phyloP scores from a whole-genome alignment of 2,113 vertebrate genomes.

The Cygnus atratus region DNA sequence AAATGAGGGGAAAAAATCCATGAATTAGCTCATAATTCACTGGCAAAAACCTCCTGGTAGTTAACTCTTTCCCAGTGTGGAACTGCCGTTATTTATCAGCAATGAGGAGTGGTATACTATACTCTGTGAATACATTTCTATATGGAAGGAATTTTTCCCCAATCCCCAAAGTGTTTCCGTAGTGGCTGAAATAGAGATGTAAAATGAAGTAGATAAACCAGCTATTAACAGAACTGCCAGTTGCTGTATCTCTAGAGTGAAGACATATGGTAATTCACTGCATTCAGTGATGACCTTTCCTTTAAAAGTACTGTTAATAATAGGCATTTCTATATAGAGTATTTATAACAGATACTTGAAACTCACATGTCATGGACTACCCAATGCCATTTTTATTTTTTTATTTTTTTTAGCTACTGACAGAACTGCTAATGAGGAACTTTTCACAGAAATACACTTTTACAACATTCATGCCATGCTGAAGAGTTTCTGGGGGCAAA shows the following conservation, averaged over 20 bases:
- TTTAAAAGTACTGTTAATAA: slow-evolving; percentile 64
- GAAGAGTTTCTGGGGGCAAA: not conserved
- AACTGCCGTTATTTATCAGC: slow-evolving; percentile 32
- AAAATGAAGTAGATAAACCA: slow-evolving; percentile 49
- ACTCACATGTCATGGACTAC: not conserved
- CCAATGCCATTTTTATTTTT: not conserved
- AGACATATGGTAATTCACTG: slow-evolving; percentile 40
- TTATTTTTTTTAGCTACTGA: not conserved
- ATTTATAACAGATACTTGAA: slow-evolving; percentile 32
- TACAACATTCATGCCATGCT: not conserved
- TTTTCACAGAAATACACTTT: not conserved
- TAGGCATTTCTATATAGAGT: slow-evolving; percentile 37
- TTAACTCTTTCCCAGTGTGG: not conserved
- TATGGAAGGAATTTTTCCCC: not conserved
- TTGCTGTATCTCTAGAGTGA: slow-evolving; percentile 50
- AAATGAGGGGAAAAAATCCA: not conserved
- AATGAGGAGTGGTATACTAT: not conserved
- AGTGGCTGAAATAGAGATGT: slow-evolving; percentile 35
- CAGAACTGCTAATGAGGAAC: not conserved
- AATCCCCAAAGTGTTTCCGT: slow-evolving; percentile 20
- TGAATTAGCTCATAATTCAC: not conserved
- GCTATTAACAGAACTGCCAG: slow-evolving; percentile 56
- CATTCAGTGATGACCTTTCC: slow-evolving; percentile 14
- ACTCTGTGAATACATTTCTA: not conserved
- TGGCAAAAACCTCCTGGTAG: not conserved